Percentiles rank a stretch among this genome's conserved stretches.
These are phyloP conservation scores for Odocoileus virginianus DNA, from an alignment of 2,113 vertebrate species.

Conservation along the genomic window DNA sequence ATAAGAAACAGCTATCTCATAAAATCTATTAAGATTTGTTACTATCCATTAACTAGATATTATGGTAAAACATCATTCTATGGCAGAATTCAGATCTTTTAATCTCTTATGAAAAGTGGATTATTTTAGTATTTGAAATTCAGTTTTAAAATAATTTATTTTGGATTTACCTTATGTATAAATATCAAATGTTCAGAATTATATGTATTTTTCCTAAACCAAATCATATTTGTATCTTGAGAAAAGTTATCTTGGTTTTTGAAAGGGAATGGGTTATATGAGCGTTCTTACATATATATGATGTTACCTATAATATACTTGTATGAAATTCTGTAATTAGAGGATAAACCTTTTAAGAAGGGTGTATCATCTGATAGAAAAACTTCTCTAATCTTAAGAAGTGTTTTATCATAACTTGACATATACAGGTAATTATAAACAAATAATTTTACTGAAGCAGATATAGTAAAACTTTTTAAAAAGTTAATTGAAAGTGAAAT, in stretches of 20 bases:
- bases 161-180: background rate
- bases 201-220: background rate
- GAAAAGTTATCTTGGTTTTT: background rate
- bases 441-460: constrained; percentile 47
- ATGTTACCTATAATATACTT: background rate
- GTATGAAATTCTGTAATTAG: constrained; percentile 48
- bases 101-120: background rate
- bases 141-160: background rate
- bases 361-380: constrained; percentile 40
- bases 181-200: background rate
- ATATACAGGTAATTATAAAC: constrained; percentile 44
- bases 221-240: background rate
- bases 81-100: background rate
- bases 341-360: constrained; percentile 31
- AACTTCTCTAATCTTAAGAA: constrained; percentile 40
- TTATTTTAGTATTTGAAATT: background rate
- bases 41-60: background rate
- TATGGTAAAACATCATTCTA: background rate
- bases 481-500: constrained; percentile 54
- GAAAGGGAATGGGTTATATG: background rate
- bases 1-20: background rate
- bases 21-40: background rate
- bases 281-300: background rate
- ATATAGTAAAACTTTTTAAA: background rate
- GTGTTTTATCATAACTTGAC: constrained; percentile 26